These are phyloP conservation scores for Microcebus tavaratra DNA, from an alignment of 2,113 vertebrate genomes.

Conservation along the genomic window DNA sequence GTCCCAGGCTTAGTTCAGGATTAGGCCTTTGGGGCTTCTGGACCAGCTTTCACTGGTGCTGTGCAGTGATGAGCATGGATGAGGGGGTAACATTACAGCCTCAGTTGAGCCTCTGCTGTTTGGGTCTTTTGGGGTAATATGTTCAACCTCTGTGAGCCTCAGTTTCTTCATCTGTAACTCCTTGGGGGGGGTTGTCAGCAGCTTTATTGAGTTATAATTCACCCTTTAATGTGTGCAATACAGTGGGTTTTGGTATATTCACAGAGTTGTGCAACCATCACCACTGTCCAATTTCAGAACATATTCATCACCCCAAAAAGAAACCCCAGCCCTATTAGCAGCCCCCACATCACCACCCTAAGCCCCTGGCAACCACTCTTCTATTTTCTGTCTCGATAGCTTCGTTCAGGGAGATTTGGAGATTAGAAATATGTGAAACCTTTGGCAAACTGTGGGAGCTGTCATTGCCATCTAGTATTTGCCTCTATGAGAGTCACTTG, in stretches of 20 bases:
- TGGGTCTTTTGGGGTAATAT: neutral
- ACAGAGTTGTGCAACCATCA: neutral
- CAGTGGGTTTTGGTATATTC: neutral
- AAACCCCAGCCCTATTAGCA: neutral
- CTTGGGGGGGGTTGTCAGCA: neutral
- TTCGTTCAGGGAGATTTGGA: neutral
- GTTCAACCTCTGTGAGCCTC: neutral
- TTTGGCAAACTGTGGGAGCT: neutral
- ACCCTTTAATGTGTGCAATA: neutral
- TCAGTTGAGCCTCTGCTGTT: neutral
- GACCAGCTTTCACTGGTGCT: neutral
- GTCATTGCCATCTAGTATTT: neutral
- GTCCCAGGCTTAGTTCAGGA: neutral
- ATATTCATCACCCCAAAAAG: neutral
- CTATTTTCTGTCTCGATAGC: neutral
- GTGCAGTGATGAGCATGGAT: neutral
- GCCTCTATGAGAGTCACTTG: neutral
- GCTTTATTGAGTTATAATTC: neutral
- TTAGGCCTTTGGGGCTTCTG: neutral
- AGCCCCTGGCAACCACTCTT: neutral
- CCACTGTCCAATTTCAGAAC: neutral
- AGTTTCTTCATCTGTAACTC: neutral
- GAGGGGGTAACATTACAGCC: neutral
- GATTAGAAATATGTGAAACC: neutral
- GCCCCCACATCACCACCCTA: neutral